Conservation (phyloP, 2,797 vertebrate genomes). For the Lutjanus campechanus region DNA sequence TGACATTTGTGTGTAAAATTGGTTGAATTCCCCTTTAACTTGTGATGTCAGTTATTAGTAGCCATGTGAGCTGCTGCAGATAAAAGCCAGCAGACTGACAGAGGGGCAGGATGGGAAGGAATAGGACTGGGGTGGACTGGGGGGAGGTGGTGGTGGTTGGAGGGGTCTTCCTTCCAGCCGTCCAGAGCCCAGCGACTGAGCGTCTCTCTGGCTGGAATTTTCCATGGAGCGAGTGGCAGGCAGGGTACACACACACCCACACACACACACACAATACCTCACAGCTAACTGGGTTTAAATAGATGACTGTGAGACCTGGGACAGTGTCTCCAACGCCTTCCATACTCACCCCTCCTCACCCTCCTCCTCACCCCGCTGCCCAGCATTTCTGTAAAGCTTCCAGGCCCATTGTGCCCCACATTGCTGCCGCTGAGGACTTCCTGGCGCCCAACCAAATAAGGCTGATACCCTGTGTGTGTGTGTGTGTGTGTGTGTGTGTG, state of each 20-base stretch:
- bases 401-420: conserved; percentile 63
- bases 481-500: conserved; percentile 36
- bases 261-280: conserved; percentile 24
- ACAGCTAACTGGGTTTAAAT: conserved; percentile 57
- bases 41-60: conserved; percentile 25
- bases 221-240: conserved; percentile 71
- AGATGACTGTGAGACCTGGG: conserved; percentile 59
- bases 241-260: neutral
- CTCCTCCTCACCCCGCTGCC: conserved; percentile 27
- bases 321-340: conserved; percentile 23
- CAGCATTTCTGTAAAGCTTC: conserved; percentile 65
- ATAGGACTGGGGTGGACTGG: neutral
- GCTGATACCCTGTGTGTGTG: conserved; percentile 49
- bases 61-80: neutral
- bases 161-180: conserved; percentile 42
- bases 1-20: conserved; percentile 28
- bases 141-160: neutral
- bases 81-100: conserved; percentile 14
- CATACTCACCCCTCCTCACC: neutral
- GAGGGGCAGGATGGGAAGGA: neutral
- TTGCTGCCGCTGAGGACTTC: conserved; percentile 70
- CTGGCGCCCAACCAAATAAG: conserved; percentile 73
- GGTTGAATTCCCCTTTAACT: conserved; percentile 35
- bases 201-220: conserved; percentile 74
- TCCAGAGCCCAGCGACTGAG: conserved; percentile 6